Base-by-base conservation (phyloP, 92 coral and sea anemone genomes). In the Paragorgia papillata region DNA sequence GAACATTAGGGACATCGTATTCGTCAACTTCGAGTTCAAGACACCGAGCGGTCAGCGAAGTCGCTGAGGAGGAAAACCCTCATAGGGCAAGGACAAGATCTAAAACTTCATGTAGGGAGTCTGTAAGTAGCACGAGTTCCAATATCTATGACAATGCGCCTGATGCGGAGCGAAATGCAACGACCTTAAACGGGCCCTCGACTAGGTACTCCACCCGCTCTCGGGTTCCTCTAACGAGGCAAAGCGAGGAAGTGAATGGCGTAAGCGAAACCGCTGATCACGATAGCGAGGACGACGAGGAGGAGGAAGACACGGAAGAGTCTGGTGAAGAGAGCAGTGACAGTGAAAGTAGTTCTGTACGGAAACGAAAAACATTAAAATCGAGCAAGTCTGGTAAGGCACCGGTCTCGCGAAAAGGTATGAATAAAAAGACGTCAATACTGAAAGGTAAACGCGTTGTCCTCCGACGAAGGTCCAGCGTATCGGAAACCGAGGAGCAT, bases 141-240 rank as follows among this genome's bases (percentile, higher is more conserved):
- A 69, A 48, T 51, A 49, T 59, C 57, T 18, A 57, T 55, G 70
- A 40, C 51, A 66, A 77, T 13, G 68, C 74, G 40, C 48, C 80
- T 49, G 63, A 56, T 15, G 22, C 80, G 32, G 80, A 70, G 13
- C 19, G 51, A 33, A 59, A 44, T 24, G 66, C 53, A 28, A 10
- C 43, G 33, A 19, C 58, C 40, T 32, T 39, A n/a, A 62, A 80
- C 22, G 83, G 73, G 25, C 74, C 74, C 31, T 65, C 79, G n/a
- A 75, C 87, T 67, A 90, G 97, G 51, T 94, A 94, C 65, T 90
- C 97, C 14, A 94, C 98, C n/a, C 88, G 98, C 48, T 82, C 92
- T 50, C 89, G 91, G 50, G 76, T 15, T 54, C 86, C 22, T 83
- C 44, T 65, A 19, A 29, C 17, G 30, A 66, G 35, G 20, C 73